Evolutionary conservation across 64 coral and sea anemone genomes (phyloP), one percentile per base, ranked within the genome.

Genomic region (Hydrozoanthus tunicans): DNA sequence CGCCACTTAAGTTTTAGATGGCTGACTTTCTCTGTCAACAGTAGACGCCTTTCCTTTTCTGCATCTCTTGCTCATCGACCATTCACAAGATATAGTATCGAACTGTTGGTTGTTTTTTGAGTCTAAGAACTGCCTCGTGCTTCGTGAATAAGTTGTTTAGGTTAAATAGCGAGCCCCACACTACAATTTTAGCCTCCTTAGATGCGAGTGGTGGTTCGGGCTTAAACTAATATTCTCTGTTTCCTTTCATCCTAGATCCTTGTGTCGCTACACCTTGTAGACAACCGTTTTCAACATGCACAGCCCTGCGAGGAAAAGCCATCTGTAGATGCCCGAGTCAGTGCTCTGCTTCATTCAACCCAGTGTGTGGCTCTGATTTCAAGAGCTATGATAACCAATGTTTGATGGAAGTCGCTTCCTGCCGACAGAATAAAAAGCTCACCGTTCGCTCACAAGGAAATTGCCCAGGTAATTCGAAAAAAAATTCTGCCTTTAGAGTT

Each of bases 361-460:
- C 77, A 3, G 54, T 79, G 14, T 79, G 77, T 56, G 77, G 77
- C 13, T 58, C 77, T 17, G 54, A 79, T 17, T 79, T 79, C 13
- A 79, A 79, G 17, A 79, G 77, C 53, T 79, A 79, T 8, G 77
- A 79, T 8, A 79, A 58, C 51, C 52, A 56, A 6, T 79, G 77
- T 12, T 58, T 56, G 13, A 58, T 79, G 77, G 17, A 79, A 12
- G 53, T n/a, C 54, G 77, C 53, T 9, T 52, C 77, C 6, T 79
- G 77, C 54, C 77, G 53, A 79, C 20, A 13, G 20, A 79, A 23
- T 0, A 79, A 17, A 14, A 79, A 23, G 77, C 55, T 79, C 17
- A 58, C 17, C 54, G 77, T 79, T 79, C 77, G 77, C 57, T 79
- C 77, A 79, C 77, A 56, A 79, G 77, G 77, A 56, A 79, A 58